phyloP scores from a whole-genome alignment of 2,888 invertebrate genomes.

The Gymnosoma rotundatum region DNA sequence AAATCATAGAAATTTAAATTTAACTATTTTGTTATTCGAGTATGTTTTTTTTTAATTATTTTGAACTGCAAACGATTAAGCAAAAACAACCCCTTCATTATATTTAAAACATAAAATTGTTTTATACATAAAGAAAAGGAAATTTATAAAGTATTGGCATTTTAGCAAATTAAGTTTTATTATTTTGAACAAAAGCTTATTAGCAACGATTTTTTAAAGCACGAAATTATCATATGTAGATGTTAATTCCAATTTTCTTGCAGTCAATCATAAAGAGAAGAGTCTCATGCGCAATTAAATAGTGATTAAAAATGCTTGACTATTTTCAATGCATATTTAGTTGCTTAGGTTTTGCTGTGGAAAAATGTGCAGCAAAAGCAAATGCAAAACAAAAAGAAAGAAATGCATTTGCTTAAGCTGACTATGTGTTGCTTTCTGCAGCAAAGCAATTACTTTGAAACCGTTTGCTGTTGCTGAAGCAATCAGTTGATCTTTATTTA shows the following conservation, averaged over 20 bases:
- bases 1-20: slow-evolving; percentile 44
- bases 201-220: slow-evolving; percentile 2
- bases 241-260: not conserved
- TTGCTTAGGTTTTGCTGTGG: no score
- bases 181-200: slow-evolving; percentile 9
- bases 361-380: no score
- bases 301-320: no score
- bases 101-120: slow-evolving; percentile 21
- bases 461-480: no score
- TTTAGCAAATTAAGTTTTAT: slow-evolving; percentile 53
- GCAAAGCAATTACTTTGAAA: no score
- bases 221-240: not conserved
- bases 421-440: no score
- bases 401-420: no score
- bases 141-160: slow-evolving; percentile 56
- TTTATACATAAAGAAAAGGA: slow-evolving; percentile 39
- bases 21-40: slow-evolving; percentile 35
- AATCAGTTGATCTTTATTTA: no score
- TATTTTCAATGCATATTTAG: no score
- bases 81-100: slow-evolving; percentile 49
- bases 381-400: no score
- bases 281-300: no score
- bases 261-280: no score
- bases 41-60: slow-evolving; percentile 11
- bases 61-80: slow-evolving; percentile 16